Percentiles rank a stretch among this genome's conserved stretches.
These are phyloP conservation scores for Phymatocera aterrima DNA, from an alignment of 2,888 invertebrate species.

Conservation along the genomic window DNA sequence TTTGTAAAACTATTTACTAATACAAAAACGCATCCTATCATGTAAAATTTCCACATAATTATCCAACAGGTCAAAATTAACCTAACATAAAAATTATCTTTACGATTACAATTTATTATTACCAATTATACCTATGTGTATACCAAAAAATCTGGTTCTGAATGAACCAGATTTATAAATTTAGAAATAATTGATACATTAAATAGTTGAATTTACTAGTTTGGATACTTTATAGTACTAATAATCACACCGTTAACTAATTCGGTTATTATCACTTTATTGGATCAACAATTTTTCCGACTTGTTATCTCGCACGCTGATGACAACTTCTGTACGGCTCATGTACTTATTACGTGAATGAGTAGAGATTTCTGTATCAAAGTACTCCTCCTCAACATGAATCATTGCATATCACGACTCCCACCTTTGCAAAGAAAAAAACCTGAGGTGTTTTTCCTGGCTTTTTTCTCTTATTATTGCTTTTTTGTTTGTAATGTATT, in stretches of 20 bases:
- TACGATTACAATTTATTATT: neutral
- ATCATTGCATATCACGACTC: neutral
- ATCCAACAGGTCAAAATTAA: neutral
- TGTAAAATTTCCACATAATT: conserved; percentile 11
- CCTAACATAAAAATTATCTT: neutral
- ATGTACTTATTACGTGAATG: too few species aligned
- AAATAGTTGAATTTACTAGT: neutral
- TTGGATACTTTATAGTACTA: neutral
- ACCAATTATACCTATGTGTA: neutral
- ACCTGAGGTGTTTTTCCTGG: neutral
- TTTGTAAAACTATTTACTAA: neutral
- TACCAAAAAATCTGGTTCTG: neutral
- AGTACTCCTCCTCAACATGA: too few species aligned
- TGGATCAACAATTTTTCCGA: neutral
- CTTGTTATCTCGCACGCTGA: neutral
- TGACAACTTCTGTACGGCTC: neutral
- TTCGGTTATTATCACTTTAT: neutral
- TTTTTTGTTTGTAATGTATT: neutral
- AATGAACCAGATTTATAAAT: too few species aligned
- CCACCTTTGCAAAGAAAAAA: conserved; percentile 2
- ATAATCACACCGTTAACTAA: neutral
- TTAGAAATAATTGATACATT: too few species aligned
- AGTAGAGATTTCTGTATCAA: too few species aligned
- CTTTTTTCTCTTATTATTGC: neutral
- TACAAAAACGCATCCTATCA: neutral